Base-by-base conservation (phyloP, 2,113 vertebrate species). In the Tangachromis dhanisi region DNA sequence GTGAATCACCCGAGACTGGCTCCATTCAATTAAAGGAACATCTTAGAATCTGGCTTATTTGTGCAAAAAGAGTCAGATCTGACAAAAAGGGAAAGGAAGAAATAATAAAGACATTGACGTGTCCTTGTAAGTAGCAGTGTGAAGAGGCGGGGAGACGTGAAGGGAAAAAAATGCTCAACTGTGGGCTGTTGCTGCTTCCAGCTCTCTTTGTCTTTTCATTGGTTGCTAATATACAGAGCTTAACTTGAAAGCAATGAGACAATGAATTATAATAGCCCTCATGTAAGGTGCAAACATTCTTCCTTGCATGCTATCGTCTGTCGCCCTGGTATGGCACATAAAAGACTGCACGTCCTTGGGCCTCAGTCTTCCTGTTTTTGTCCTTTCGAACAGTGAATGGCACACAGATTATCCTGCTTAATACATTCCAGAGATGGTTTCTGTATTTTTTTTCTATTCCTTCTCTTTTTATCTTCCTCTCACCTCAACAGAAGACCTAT, bases 401-500 rank as follows among this genome's bases (percentile, higher is more conserved):
- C 87, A 40, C 57, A 47, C 40, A 55, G 66, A 84, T 86, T 78
- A 63, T 85, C 66, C 11, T 11, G 33, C 78, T 76, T 3, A 8
- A 81, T 35, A 21, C 90, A 88, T 93, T 93, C 89, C 83, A 90
- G 71, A 90, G 83, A 86, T 83, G 73, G 33, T 87, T 87, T 84
- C 66, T 89, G 45, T 21, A 21, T 68, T 68, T 59, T 78, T 24
- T 82, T 78, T 53, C 6, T 13, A 38, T 81, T 26, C 45, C 57
- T 53, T 81, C 57, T 73, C 31, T 40, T 45, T 85, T 76, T 54
- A 24, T 66, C 40, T 26, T 2, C 51, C 17, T 76, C 17, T 31
- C 61, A 8, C 38, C 53, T 24, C 16, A 31, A 9, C 96, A 99
- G 98, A 99, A 99, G 96, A 98, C 97, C 55, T 99, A 98, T 91